Conservation (phyloP, 2,113 vertebrate genomes). For the Megaceryle torquata region DNA sequence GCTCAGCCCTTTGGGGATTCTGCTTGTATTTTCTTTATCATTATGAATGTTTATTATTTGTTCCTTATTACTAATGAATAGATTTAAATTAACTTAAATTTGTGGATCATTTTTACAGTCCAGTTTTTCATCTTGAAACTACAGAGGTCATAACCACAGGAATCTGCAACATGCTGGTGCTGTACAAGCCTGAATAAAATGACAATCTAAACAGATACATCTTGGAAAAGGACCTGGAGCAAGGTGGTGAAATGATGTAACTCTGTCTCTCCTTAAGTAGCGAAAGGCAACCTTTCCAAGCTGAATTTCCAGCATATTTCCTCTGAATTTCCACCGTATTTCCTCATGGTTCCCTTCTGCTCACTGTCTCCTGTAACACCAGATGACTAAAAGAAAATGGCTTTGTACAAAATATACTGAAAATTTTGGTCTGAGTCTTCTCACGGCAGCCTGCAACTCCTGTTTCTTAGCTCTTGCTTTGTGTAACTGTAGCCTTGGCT, state of each 20-base stretch:
- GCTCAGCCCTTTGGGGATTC: background rate
- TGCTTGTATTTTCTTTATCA: background rate
- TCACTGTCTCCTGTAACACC: background rate
- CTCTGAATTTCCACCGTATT: background rate
- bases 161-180: background rate
- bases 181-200: background rate
- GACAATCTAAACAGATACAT: background rate
- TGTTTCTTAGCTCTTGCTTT: background rate
- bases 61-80: background rate
- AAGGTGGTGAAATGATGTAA: background rate
- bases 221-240: background rate
- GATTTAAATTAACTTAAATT: background rate
- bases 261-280: background rate
- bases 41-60: background rate
- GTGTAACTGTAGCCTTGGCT: background rate
- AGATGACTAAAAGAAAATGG: background rate
- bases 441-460: background rate
- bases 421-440: background rate
- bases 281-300: background rate
- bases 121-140: background rate
- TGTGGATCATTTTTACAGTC: background rate
- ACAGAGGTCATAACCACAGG: background rate
- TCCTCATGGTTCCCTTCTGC: background rate
- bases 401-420: background rate
- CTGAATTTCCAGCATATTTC: background rate